Evolutionary conservation across 2,113 vertebrate species (phyloP).

Genomic region (Strix uralensis): DNA sequence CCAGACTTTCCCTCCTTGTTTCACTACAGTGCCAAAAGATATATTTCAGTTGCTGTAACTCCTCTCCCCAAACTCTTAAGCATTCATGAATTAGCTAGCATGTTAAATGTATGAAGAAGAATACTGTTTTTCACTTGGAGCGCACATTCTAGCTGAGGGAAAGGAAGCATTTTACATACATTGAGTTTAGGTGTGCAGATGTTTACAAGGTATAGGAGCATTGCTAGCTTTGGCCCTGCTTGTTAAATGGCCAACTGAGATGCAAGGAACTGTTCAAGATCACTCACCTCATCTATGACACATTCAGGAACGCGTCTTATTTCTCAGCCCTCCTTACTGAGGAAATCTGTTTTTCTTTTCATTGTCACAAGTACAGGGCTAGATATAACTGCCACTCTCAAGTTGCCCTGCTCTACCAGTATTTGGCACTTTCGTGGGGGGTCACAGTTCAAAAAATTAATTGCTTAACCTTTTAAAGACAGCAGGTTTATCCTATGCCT

Average conservation of each 20-base stretch:
- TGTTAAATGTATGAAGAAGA: not conserved
- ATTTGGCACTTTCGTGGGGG: accelerated
- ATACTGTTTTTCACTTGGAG: not conserved
- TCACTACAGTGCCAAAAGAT: not conserved
- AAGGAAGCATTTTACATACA: not conserved
- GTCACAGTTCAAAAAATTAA: not conserved
- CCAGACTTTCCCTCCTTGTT: not conserved
- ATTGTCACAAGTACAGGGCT: not conserved
- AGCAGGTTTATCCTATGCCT: not conserved
- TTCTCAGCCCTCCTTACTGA: not conserved
- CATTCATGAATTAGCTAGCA: not conserved
- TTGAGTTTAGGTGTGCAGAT: not conserved
- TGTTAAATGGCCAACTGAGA: not conserved
- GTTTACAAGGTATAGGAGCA: not conserved
- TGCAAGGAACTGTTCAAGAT: not conserved
- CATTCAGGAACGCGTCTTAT: not conserved
- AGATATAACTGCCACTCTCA: not conserved
- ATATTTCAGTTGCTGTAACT: not conserved
- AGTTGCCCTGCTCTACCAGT: not conserved
- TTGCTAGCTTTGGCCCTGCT: not conserved
- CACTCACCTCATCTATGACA: not conserved
- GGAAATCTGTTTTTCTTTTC: not conserved
- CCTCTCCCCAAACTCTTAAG: not conserved
- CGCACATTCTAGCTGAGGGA: not conserved
- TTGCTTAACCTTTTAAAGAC: not conserved